Evolutionary conservation across 2,888 invertebrate species (phyloP), one percentile per base, ranked within the genome.

Genomic region (Choristoneura rosaceana): DNA sequence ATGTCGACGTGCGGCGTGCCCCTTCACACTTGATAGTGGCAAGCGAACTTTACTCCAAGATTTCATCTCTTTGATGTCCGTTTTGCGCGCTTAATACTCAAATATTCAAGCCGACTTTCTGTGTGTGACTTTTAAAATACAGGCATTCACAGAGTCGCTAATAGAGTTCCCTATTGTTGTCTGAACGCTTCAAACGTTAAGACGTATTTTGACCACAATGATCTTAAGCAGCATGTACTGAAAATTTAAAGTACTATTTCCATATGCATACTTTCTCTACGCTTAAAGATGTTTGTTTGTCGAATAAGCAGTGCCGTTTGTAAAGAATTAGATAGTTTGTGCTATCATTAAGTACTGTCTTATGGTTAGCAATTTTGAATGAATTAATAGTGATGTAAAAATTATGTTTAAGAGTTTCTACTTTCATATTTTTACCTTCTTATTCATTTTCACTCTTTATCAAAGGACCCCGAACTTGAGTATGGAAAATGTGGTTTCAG

Each of bases 21-120:
- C 89, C 90, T 90, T 93, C 92, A 93, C 93, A 93, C 93, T 89
- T 92, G 93, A 92, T 91, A 87, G 89, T 86, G 82, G 74, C 82
- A 77, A 79, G 81, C 82, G 85, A 86, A 85, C 83, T 80, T 84
- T 83, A 87, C 86, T 80, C 70, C 71, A 74, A 88, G 92, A 93
- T 93, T 82, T 79, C 90, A 92, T 93, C 92, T 87, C 81, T 79
- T 85, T 87, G 89, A 90, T 89, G 88, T 87, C 84, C 82, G 82
- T 85, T 82, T 45, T 50, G 59, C 52, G 17, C n/a, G 64, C 59
- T 50, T 69, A 63, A 69, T 60, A 69, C 64, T 52, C 69, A 64
- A 69, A 41, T 64, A 73, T 70, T 70, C 69, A 55, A 50, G 17
- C 47, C n/a, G 55, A 10, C 55, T 55, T 55, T 12, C 25, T 9